Conservation (phyloP, 2,888 invertebrate species). For the Danaus chrysippus region DNA sequence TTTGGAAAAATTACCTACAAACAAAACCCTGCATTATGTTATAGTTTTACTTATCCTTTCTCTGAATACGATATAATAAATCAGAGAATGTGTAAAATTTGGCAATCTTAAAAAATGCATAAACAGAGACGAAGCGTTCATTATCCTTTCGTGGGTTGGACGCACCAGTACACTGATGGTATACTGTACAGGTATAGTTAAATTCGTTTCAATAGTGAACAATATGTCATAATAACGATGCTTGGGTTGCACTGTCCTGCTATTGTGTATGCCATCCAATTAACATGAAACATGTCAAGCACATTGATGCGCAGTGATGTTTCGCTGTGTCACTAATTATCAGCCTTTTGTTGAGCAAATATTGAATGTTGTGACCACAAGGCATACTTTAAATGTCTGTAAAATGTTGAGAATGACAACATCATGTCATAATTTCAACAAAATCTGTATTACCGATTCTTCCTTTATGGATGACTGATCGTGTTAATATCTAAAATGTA, state of each 20-base stretch:
- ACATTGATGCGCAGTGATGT: constrained; percentile 60
- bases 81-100: no score
- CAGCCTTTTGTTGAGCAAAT: constrained; percentile 49
- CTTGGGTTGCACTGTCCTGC: constrained; percentile 45
- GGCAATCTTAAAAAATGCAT: constrained; percentile 15
- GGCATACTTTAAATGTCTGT: constrained; percentile 9
- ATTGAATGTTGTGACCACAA: constrained; percentile 29
- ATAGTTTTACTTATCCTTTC: no score
- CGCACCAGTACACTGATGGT: constrained; percentile 30
- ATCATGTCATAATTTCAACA: no score
- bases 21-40: no score
- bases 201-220: constrained; percentile 60
- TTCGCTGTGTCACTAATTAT: constrained; percentile 62
- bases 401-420: not conserved
- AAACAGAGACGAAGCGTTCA: constrained; percentile 25
- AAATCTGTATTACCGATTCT: no score
- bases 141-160: constrained; percentile 26
- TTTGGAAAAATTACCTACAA: no score
- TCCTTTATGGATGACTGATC: no score
- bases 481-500: no score
- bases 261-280: constrained; percentile 69
- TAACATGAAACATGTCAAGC: constrained; percentile 70
- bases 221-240: constrained; percentile 68
- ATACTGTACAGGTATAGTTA: constrained; percentile 43
- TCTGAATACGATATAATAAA: no score